Base-by-base conservation (phyloP, 2,113 vertebrate genomes). In the Mugil cephalus region DNA sequence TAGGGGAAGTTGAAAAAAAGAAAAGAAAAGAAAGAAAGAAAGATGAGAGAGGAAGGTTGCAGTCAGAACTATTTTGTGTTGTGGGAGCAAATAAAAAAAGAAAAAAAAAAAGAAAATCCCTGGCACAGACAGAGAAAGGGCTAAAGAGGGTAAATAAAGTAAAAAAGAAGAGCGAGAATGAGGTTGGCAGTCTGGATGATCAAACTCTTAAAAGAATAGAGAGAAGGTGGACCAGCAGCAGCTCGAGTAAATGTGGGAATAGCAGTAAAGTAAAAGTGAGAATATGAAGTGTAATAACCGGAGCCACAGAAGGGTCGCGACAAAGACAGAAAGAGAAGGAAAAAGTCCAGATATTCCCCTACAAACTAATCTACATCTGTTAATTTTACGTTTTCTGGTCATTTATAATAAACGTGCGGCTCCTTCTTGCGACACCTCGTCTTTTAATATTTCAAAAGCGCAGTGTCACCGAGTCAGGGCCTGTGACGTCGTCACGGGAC, bases 181-280 rank as follows among this genome's bases (percentile, higher is more conserved):
- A 47, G 18, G 48, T 24, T 75, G 63, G 53, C 58, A 62, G 38
- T 24, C 47, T 59, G 18, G 36, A 75, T 53, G 62, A 77, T 47
- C 0, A 43, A 35, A 38, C 47, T 66, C 34, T 58, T 58, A n/a
- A 56, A 42, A 42, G 12, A 79, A 48, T 11, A 66, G 8, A 21
- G 24, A 51, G 35, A 7, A 4, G 35, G 40, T 7, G 51, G 14
- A 55, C 9, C 18, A 30, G 24, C 2, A 5, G 24, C 24, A 30
- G 24, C 24, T 30, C 24, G 8, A 35, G 19, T 34, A 46, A 47
- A 24, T 30, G 39, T 21, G n/a, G 38, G 14, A 59, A 30, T 30
- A 30, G 54, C 71, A 61, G 66, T 46, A 7, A 14, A 47, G 46
- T 18, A 19, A 53, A 14, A 8, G 34, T 45, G 40, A 3, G 9